Evolutionary conservation across 30 jellyfish, hydroid and myxozoan species (phyloP).

Genomic region (Aurelia sp.): DNA sequence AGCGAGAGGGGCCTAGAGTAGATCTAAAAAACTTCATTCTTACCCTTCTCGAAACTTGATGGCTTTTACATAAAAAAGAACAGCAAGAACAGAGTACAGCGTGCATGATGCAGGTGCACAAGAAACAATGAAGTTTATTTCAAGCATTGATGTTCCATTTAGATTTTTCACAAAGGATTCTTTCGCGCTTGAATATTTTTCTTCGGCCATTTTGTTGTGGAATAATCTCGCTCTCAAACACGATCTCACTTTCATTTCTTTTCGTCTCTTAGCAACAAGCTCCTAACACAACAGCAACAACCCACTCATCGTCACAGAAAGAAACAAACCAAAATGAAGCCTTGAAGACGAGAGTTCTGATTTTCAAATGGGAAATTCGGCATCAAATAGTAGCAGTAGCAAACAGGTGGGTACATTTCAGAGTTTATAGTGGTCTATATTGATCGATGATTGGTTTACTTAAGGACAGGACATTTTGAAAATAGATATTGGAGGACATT

Average conservation of each 20-base stretch:
- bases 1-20: no score
- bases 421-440: no score
- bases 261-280: no score
- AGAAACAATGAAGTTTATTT: slow-evolving; percentile 6
- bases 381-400: slow-evolving; percentile 20
- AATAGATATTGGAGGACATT: no score
- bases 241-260: no score
- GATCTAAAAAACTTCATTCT: neutral
- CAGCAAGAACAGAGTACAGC: slow-evolving; percentile 15
- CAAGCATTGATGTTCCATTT: slow-evolving; percentile 60
- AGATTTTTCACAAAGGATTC: slow-evolving; percentile 35
- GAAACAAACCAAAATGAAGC: no score
- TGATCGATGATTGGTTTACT: no score
- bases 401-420: slow-evolving; percentile 15
- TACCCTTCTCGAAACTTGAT: slow-evolving; percentile 2
- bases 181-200: slow-evolving; percentile 37
- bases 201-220: neutral
- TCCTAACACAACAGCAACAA: slow-evolving; percentile 30
- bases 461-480: no score
- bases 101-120: slow-evolving; percentile 57
- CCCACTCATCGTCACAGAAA: neutral
- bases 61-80: neutral
- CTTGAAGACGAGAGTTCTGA: no score
- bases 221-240: no score
- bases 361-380: slow-evolving; percentile 36